A percentile compares a stretch with the other conserved stretches of the same genome.
Evolutionary conservation across 2,113 vertebrate genomes (phyloP).

Genomic region (Ranitomeya variabilis): DNA sequence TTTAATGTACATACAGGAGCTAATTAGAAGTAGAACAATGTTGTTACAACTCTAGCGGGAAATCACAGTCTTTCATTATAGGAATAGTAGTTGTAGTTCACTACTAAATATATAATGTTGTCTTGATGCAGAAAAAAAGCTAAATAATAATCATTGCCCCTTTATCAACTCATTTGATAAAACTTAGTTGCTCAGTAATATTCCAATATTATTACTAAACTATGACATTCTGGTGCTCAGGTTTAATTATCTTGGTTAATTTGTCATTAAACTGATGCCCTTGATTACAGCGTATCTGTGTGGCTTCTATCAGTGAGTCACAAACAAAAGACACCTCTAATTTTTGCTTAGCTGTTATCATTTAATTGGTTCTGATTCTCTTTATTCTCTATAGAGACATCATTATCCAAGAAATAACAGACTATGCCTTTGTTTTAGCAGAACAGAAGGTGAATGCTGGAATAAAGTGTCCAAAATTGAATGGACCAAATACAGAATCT

Average conservation of each 20-base stretch:
- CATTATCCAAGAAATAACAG: slow-evolving; percentile 1
- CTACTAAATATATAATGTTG: neutral
- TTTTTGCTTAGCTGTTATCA: slow-evolving; percentile 3
- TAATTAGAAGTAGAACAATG: slow-evolving; percentile 20
- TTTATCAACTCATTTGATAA: neutral
- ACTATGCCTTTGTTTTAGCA: neutral
- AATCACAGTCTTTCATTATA: neutral
- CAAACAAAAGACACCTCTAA: neutral
- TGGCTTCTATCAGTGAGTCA: neutral
- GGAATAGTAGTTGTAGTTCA: slow-evolving; percentile 1
- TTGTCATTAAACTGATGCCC: neutral
- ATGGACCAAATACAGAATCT: neutral
- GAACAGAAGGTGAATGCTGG: neutral
- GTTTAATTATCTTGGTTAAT: neutral
- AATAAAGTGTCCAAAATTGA: neutral
- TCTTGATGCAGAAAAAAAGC: neutral
- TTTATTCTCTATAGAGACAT: neutral
- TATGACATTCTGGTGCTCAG: neutral
- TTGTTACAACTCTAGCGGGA: slow-evolving; percentile 5
- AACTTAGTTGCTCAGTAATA: neutral
- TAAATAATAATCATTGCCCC: neutral
- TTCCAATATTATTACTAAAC: neutral
- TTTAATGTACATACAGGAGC: neutral
- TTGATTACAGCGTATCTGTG: neutral
- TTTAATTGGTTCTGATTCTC: neutral